Base-by-base conservation (phyloP, 2,113 vertebrate species). In the Melospiza melodia region DNA sequence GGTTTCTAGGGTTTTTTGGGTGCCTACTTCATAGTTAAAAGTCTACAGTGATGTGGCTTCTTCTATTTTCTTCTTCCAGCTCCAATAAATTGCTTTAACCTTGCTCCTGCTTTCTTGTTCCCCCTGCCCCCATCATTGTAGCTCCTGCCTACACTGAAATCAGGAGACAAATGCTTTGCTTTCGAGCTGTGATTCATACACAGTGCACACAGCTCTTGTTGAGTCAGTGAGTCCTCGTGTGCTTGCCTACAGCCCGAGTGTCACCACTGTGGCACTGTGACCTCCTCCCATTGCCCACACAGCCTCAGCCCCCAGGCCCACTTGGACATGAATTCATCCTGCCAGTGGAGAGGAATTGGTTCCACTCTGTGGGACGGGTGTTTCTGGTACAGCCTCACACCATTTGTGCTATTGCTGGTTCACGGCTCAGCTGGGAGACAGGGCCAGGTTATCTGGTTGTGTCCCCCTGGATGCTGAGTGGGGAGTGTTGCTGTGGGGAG, bases 341-440 rank as follows among this genome's bases (percentile, higher is more conserved):
- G 87, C 67, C 66, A 3, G 7, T 55, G 3, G 2, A 30, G 55
- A 89, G 66, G n/a, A 48, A 30, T 0, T 51, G 25, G 15, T 81
- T 69, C 61, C 22, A 7, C 54, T 33, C 37, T 25, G 10, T 25
- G 66, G n/a, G 17, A 6, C 41, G 51, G 22, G 10, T 61, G 51
- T n/a, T 58, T 23, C 41, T 28, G 30, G 5, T 25, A 11, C 19
- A 48, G 51, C 39, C 63, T 46, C 25, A 3, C 54, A 37, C 12
- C 4, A 0, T 31, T 66, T 33, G 22, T 11, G 1, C 25, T 76
- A 0, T 7, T 73, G 30, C 27, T 84, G 68, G 15, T 55, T 61
- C 37, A 21, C 54, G 69, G 55, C 52, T 57, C n/a, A n/a, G 0
- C 54, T 69, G 30, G 48, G 57, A 57, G 41, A 25, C 21, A 57